Conservation (phyloP, 2,113 vertebrate genomes). For the Malurus cyaneus region DNA sequence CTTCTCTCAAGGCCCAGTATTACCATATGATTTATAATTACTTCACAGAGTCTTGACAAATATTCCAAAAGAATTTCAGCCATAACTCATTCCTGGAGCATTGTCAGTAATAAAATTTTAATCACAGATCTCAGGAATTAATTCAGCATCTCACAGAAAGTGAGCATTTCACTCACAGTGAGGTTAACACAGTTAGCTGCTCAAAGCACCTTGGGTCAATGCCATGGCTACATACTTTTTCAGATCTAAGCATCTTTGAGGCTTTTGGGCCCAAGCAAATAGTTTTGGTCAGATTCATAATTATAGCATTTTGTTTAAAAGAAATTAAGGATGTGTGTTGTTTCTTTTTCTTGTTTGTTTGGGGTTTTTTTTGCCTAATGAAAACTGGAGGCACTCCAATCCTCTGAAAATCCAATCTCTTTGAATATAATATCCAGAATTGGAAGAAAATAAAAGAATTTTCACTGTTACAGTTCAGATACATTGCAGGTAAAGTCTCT, state of each 20-base stretch:
- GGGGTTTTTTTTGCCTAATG: accelerated
- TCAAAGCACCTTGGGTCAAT: background rate
- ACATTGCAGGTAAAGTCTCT: background rate
- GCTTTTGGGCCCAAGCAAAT: background rate
- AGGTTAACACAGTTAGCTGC: background rate
- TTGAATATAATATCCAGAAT: background rate
- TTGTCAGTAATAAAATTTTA: background rate
- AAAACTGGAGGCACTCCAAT: background rate
- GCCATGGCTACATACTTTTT: background rate
- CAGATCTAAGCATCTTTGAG: background rate
- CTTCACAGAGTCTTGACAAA: background rate
- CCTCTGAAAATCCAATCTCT: background rate
- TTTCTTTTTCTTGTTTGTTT: background rate
- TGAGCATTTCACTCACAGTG: background rate
- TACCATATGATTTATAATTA: background rate
- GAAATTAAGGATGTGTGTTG: background rate
- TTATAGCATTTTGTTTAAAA: background rate
- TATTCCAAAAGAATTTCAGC: background rate
- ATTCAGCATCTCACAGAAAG: background rate
- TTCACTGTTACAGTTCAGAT: background rate
- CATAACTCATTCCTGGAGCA: background rate
- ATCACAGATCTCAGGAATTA: background rate
- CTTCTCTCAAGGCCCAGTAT: background rate
- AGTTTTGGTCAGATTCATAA: background rate
- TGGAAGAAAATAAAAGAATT: background rate